Conservation (phyloP, 2,797 vertebrate genomes). For the Salarias fasciatus region DNA sequence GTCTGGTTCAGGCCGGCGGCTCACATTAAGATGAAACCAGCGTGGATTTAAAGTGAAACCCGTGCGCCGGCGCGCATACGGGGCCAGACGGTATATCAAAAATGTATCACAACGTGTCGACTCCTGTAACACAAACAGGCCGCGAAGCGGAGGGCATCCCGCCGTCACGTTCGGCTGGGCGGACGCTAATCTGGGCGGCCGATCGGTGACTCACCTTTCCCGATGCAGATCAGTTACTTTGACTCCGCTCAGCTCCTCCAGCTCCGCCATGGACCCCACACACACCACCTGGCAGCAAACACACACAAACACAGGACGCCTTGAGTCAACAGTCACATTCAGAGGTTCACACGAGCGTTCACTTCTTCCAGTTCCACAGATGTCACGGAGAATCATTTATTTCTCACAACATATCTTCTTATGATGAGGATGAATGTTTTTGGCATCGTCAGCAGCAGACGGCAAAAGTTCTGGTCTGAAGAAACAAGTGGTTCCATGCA, state of each 20-base stretch:
- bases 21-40: conserved; percentile 17
- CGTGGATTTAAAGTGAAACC: conserved; percentile 17
- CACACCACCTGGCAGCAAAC: conserved; percentile 89
- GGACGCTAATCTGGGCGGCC: conserved; percentile 4
- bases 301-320: conserved; percentile 12
- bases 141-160: conserved; percentile 6
- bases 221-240: conserved; percentile 94
- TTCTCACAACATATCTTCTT: too few relatives aligned
- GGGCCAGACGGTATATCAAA: not conserved
- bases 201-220: conserved; percentile 87
- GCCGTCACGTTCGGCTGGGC: conserved; percentile 11
- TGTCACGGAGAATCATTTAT: too few relatives aligned
- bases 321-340: too few relatives aligned
- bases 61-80: not conserved
- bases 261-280: conserved; percentile 90
- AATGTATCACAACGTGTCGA: not conserved
- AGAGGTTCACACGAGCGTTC: too few relatives aligned
- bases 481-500: too few relatives aligned
- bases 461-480: too few relatives aligned
- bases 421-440: too few relatives aligned
- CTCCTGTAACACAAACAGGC: not conserved
- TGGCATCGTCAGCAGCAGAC: too few relatives aligned
- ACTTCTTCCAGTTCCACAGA: too few relatives aligned
- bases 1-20: conserved; percentile 23
- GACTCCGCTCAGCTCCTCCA: conserved; percentile 89